Evolutionary conservation across 2,113 vertebrate species (phyloP), one percentile per base, ranked within the genome.

Genomic region (Syngnathoides biaculeatus): DNA sequence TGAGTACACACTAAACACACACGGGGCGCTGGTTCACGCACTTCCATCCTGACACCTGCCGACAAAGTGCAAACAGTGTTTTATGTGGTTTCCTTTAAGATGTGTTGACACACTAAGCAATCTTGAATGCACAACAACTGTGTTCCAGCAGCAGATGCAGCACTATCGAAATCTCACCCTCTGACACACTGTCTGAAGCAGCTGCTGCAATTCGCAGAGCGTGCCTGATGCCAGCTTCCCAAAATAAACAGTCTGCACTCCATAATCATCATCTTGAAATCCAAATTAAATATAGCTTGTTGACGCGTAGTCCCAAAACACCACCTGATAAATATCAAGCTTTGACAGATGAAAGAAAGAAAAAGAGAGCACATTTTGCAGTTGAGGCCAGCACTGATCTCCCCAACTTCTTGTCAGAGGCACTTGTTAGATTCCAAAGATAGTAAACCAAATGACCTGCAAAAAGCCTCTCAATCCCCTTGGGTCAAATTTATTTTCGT

Each of bases 1-100:
- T 98, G 86, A 95, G 96, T 91, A 77, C 56, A 11, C 8, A n/a
- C 17, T 70, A 62, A 63, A 63, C 83, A 77, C 75, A 70, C 73
- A 68, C 19, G 63, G 15, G 35, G 58, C 56, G 63, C 43, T 64
- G 11, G 39, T 58, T 72, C 75, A 13, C 72, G 66, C 2, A 20
- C 35, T 4, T 17, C 19, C 67, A 62, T 58, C 42, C 30, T 39
- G 42, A 26, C 64, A 30, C 72, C 66, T 82, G 84, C 55, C 67
- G 60, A 69, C 63, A 75, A 69, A 43, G 63, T 38, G 59, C 45
- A 74, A 74, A 74, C 73, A 65, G 71, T 64, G 53, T 74, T 56
- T 73, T 58, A 59, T 71, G 63, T 74, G 62, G 64, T 67, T 42
- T 73, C 42, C 39, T 76, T 67, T 68, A 80, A 75, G 65, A 81